Evolutionary conservation across 2,113 vertebrate species (phyloP).

Genomic region (Nibea albiflora): DNA sequence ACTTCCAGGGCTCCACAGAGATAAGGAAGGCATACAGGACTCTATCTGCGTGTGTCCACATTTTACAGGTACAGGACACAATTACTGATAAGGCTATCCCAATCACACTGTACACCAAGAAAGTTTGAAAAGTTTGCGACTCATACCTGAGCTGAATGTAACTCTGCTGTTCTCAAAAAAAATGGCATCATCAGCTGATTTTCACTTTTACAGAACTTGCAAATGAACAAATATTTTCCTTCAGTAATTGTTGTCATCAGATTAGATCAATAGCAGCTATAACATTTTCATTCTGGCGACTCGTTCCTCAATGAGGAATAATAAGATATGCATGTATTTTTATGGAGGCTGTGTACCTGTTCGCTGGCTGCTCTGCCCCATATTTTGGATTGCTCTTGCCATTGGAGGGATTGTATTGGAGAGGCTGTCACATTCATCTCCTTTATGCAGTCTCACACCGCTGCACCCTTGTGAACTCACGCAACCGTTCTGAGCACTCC

Average conservation of each 20-base stretch:
- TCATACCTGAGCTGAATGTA: not conserved
- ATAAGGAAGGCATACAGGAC: not conserved
- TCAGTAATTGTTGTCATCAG: not conserved
- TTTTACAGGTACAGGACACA: constrained; percentile 22
- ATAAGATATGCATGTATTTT: constrained; percentile 6
- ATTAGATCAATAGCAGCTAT: not conserved
- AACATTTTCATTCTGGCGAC: not conserved
- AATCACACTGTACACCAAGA: not conserved
- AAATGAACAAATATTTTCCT: constrained; percentile 6
- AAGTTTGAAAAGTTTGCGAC: constrained; percentile 10
- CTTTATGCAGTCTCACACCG: constrained; percentile 36
- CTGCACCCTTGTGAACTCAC: constrained; percentile 48
- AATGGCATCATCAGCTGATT: not conserved
- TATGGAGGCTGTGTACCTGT: not conserved
- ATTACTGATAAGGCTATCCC: constrained; percentile 23
- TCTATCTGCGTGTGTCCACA: not conserved
- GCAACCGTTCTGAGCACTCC: constrained; percentile 39
- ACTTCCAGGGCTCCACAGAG: not conserved
- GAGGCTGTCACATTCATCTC: constrained; percentile 46
- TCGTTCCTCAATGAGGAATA: not conserved
- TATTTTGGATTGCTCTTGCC: constrained; percentile 17
- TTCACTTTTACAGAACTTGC: not conserved
- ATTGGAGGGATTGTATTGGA: constrained; percentile 7
- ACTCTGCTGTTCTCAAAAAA: constrained; percentile 1
- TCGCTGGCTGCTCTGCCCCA: constrained; percentile 18